phyloP scores from a whole-genome alignment of 2,113 vertebrate genomes.

The Globicephala melas region DNA sequence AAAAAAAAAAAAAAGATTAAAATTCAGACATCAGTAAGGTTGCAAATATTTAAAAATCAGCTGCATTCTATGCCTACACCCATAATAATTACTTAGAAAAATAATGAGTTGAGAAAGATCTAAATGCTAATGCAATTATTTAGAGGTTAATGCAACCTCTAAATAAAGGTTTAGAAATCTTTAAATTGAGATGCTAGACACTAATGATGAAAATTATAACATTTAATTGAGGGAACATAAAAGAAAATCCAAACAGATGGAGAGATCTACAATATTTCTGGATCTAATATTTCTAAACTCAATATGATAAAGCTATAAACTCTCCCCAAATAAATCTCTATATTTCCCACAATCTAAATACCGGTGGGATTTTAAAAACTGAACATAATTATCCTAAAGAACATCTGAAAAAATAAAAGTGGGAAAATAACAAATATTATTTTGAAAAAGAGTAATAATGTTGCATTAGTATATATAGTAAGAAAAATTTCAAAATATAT shows the following conservation, averaged over 20 bases:
- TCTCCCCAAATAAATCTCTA: background rate
- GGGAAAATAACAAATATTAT: background rate
- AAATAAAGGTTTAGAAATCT: background rate
- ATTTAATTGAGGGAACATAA: background rate
- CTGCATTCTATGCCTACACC: background rate
- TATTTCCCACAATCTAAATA: constrained; percentile 9
- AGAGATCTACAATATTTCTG: background rate
- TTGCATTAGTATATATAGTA: background rate
- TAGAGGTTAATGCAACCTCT: too few relatives aligned
- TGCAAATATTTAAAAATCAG: background rate
- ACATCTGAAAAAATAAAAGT: background rate
- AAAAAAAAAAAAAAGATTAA: background rate
- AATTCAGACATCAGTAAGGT: background rate
- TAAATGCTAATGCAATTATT: background rate
- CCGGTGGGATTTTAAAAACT: background rate
- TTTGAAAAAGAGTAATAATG: constrained; percentile 32
- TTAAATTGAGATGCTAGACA: background rate
- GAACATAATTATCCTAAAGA: constrained; percentile 24
- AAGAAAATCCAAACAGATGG: background rate
- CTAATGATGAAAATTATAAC: background rate
- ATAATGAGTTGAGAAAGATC: background rate
- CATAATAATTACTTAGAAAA: background rate
- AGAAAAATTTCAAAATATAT: constrained; percentile 41
- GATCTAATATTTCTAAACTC: background rate
- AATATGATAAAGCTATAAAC: background rate